A percentile compares a stretch with the other conserved stretches of the same genome.
phyloP scores from a whole-genome alignment of 1,140 invertebrate species.

The Chironomus tepperi region DNA sequence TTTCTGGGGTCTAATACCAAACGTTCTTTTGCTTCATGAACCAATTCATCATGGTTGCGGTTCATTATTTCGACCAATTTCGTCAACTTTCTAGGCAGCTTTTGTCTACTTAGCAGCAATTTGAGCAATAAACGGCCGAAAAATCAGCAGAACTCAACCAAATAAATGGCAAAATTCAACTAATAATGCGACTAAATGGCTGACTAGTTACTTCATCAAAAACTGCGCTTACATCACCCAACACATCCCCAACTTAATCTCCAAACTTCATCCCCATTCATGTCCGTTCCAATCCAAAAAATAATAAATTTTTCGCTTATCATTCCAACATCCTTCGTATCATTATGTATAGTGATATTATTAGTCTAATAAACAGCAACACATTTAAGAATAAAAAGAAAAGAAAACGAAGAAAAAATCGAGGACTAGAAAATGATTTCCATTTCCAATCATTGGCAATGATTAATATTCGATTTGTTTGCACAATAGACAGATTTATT shows the following conservation, averaged over 20 bases:
- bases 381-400: neutral
- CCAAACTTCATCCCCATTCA: neutral
- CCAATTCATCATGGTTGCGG: too few relatives aligned
- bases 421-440: neutral
- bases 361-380: constrained; percentile 7
- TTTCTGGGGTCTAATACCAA: too few relatives aligned
- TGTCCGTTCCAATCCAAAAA: too few relatives aligned
- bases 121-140: too few relatives aligned
- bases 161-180: too few relatives aligned
- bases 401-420: neutral
- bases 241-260: neutral
- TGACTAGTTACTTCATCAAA: too few relatives aligned
- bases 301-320: neutral
- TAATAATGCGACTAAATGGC: too few relatives aligned
- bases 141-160: too few relatives aligned
- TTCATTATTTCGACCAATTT: too few relatives aligned
- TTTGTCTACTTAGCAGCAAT: too few relatives aligned
- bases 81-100: too few relatives aligned
- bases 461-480: constrained; percentile 4
- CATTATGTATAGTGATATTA: neutral
- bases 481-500: constrained; percentile 12
- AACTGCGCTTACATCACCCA: neutral
- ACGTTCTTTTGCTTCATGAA: too few relatives aligned
- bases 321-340: neutral
- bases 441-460: neutral